phyloP scores from a whole-genome alignment of 2,888 invertebrate species.

The Eilema depressum region DNA sequence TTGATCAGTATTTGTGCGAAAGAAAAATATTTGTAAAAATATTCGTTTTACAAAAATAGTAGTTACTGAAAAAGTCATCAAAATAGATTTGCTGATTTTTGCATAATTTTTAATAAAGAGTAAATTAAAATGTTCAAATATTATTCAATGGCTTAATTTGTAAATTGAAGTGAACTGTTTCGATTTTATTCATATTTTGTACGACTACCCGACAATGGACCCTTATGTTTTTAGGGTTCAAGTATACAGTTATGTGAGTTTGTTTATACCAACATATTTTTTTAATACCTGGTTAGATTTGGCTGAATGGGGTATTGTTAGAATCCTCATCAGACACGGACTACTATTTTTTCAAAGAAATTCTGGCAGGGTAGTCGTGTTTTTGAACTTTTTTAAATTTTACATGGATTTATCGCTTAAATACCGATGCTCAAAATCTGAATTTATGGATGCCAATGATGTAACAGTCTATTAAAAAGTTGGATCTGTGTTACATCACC shows the following conservation, averaged over 20 bases:
- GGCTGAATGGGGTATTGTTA: no score
- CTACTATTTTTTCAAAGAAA: background rate
- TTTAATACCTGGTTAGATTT: background rate
- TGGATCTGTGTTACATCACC: conserved; percentile 61
- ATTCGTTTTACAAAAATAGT: conserved; percentile 57
- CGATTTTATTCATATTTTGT: background rate
- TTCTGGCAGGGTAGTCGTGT: background rate
- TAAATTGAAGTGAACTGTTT: conserved; percentile 13
- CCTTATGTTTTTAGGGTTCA: background rate
- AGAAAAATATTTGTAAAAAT: conserved; percentile 43
- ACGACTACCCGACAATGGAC: background rate
- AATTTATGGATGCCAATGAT: conserved; percentile 25
- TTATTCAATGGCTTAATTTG: conserved; percentile 17
- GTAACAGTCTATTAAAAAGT: conserved; percentile 58
- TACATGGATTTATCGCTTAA: background rate
- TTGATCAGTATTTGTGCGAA: conserved; percentile 52
- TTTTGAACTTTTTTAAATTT: background rate
- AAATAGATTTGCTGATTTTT: conserved; percentile 53
- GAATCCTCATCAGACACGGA: background rate
- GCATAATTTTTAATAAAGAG: conserved; percentile 32
- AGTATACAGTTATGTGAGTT: no score
- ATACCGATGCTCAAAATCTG: background rate
- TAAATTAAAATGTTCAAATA: conserved; percentile 22
- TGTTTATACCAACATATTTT: no score
- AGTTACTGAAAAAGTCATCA: conserved; percentile 53